Base-by-base conservation (phyloP, 2,888 invertebrate species). In the Flexamia atlantica region DNA sequence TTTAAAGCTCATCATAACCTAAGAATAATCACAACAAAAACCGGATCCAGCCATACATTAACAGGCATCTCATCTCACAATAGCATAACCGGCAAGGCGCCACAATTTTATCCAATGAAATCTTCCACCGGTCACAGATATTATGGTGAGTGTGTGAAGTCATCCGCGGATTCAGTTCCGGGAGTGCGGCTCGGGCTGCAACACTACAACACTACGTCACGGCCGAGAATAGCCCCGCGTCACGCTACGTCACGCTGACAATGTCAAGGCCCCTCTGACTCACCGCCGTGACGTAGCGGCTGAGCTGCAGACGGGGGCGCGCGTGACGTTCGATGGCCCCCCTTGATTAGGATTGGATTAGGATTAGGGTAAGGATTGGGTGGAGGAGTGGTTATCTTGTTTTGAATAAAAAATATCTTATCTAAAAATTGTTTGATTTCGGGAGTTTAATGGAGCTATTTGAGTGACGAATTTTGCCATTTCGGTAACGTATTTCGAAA, bases 181-280 rank as follows among this genome's bases (percentile, higher is more conserved):
- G 70, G 30, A 28, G 40, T 23, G 68, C 9, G n/a, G 68, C 9
- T 2, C 70, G 40, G 23, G 40, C 20, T 23, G 70, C 60, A 30
- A 32, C 28, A 28, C n/a, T n/a, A n/a, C n/a, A n/a, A n/a, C n/a
- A 20, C 30, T 30, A 30, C 28, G 76, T 76, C 42, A 25, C 30
- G 76, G 28, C 2, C 76, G 1, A 76, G 76, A 76, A 76, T 76
- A 76, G 76, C 42, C 30, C 72, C 20, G 40, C 76, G 76, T 76
- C 76, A 76, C 76, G 76, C 50, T 2, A 76, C 76, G 50, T 72
- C 72, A 72, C 72, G 25, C 40, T 72, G 72, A 40, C 72, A 42
- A 46, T 36, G 76, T 46, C 76, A 76, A 76, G 46, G 76, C 25
- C 76, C n/a, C n/a, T n/a, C n/a, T n/a, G 76, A 17, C 17, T 64